Evolutionary conservation across 2,888 invertebrate genomes (phyloP).

Genomic region (Toxonevra muliebris): DNA sequence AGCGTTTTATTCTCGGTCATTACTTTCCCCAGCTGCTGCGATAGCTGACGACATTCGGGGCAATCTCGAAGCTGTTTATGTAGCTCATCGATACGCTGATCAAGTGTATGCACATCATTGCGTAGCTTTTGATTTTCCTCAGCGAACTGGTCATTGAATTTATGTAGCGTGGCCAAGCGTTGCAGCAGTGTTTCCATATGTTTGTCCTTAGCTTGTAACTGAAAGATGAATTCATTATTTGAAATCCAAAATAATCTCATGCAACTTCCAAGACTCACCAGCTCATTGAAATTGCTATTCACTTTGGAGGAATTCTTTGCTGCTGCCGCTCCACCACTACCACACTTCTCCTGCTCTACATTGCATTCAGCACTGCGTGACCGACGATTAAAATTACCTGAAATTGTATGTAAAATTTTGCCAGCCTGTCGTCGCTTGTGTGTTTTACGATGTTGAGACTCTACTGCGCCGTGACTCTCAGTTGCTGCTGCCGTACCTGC

Average conservation of each 20-base stretch:
- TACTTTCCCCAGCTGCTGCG: conserved; percentile 41
- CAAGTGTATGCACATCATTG: conserved; percentile 66
- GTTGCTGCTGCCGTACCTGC: conserved; percentile 27
- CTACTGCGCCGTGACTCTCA: background rate
- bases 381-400: conserved; percentile 57
- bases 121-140: conserved; percentile 72
- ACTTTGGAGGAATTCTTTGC: conserved; percentile 34
- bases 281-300: conserved; percentile 51
- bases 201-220: conserved; percentile 71
- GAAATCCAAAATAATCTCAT: background rate
- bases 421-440: conserved; percentile 37
- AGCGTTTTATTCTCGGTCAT: conserved; percentile 69
- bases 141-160: conserved; percentile 71
- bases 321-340: conserved; percentile 27
- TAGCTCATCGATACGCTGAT: conserved; percentile 68
- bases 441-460: conserved; percentile 18
- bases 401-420: conserved; percentile 50
- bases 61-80: conserved; percentile 65
- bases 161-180: conserved; percentile 70
- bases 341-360: conserved; percentile 27
- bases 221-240: conserved; percentile 17
- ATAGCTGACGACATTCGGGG: conserved; percentile 52
- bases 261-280: conserved; percentile 46
- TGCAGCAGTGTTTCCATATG: conserved; percentile 72
- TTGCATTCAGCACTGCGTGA: conserved; percentile 57